These are phyloP conservation scores for Periplaneta americana DNA, from an alignment of 1,140 invertebrate species.

Conservation along the genomic window DNA sequence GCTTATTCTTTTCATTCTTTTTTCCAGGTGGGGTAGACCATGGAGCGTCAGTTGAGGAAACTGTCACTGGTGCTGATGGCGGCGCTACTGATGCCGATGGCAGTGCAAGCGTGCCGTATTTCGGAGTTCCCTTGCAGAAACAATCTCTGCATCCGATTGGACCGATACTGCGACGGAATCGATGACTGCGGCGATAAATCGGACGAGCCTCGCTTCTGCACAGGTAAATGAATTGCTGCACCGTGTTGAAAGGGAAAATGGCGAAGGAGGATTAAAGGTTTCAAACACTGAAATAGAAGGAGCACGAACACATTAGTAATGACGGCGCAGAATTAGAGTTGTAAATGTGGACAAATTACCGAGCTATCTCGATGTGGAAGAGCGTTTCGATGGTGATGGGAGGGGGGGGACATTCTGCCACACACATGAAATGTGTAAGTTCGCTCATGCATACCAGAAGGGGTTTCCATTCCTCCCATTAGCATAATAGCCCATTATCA, in stretches of 20 bases:
- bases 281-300: too few species aligned
- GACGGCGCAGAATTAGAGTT: neutral
- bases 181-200: constrained; percentile 78
- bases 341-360: neutral
- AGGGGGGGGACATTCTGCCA: neutral
- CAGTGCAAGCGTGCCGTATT: constrained; percentile 56
- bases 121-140: constrained; percentile 77
- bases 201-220: constrained; percentile 77
- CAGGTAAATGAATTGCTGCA: constrained; percentile 42
- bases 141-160: constrained; percentile 72
- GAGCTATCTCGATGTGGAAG: neutral
- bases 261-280: neutral
- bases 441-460: neutral
- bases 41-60: neutral
- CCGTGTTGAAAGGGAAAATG: neutral
- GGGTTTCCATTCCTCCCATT: neutral
- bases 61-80: neutral
- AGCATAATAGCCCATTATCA: neutral
- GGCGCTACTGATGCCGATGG: constrained; percentile 16
- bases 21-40: neutral
- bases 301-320: too few species aligned
- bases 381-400: neutral
- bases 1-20: neutral
- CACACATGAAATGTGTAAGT: neutral
- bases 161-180: constrained; percentile 77